Evolutionary conservation across 2,888 invertebrate genomes (phyloP).

Genomic region (Cyrtodaria siliqua): DNA sequence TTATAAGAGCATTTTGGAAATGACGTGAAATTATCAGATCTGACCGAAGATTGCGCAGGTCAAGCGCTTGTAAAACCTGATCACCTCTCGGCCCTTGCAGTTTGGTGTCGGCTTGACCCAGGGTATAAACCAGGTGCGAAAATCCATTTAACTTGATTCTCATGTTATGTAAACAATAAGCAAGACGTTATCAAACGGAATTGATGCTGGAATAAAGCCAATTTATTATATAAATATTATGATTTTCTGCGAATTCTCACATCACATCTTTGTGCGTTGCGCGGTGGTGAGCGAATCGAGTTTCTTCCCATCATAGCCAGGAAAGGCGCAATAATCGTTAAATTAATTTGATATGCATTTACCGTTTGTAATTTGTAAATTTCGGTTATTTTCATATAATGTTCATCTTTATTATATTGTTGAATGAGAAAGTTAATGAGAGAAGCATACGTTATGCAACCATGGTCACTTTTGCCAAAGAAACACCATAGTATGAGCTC

Average conservation of each 20-base stretch:
- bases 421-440: too few species aligned
- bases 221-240: constrained; percentile 62
- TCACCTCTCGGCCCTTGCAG: constrained; percentile 20
- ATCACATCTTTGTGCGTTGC: background rate
- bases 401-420: too few species aligned
- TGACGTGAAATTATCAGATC: constrained; percentile 59
- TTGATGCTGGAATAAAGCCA: constrained; percentile 47
- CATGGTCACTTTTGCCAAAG: too few species aligned
- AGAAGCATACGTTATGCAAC: too few species aligned
- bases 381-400: too few species aligned
- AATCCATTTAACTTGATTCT: constrained; percentile 32
- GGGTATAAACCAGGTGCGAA: constrained; percentile 6
- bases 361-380: too few species aligned
- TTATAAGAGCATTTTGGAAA: constrained; percentile 30
- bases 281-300: too few species aligned
- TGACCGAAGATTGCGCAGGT: constrained; percentile 60
- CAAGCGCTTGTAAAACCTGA: constrained; percentile 45
- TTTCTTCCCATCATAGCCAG: too few species aligned
- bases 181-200: constrained; percentile 31
- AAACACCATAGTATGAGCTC: too few species aligned
- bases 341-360: too few species aligned
- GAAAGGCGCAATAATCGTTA: too few species aligned
- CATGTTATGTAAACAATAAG: constrained; percentile 52
- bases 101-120: constrained; percentile 16
- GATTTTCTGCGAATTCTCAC: constrained; percentile 18